Conservation (phyloP, 2,888 invertebrate species). For the Synergus umbraculus region DNA sequence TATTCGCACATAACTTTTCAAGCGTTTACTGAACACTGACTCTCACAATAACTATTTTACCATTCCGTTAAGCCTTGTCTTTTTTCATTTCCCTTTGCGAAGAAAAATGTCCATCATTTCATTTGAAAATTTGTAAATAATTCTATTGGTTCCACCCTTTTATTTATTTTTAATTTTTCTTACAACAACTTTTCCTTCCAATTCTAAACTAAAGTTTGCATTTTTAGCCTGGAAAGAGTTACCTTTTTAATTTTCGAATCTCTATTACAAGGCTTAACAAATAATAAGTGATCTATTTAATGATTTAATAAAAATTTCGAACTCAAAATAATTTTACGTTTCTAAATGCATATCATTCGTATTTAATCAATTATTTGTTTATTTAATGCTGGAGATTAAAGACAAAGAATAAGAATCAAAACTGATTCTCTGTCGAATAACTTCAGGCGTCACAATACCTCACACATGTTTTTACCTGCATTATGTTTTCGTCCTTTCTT, state of each 20-base stretch:
- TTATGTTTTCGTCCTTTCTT: conserved; percentile 43
- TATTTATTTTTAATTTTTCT: not conserved
- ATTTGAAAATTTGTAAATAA: not conserved
- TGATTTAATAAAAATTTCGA: not conserved
- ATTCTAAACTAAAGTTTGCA: not conserved
- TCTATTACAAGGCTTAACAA: not conserved
- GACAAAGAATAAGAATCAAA: not conserved
- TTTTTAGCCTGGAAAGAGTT: not conserved
- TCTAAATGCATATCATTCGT: conserved; percentile 4
- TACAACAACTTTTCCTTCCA: not conserved
- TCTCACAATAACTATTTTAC: not conserved
- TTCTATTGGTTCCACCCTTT: too few species aligned
- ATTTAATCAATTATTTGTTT: not conserved
- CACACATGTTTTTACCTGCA: conserved; percentile 45
- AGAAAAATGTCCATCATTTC: not conserved
- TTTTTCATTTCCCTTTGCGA: not conserved
- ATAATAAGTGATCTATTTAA: not conserved
- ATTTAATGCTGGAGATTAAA: not conserved
- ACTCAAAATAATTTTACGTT: not conserved
- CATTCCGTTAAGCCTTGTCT: conserved; percentile 25
- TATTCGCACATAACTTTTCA: conserved; percentile 66
- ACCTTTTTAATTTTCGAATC: not conserved
- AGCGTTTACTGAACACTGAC: conserved; percentile 23
- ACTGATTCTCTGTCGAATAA: not conserved
- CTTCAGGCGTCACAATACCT: conserved; percentile 49